phyloP scores from a whole-genome alignment of 2,888 invertebrate species.

The Phorcus lineatus region DNA sequence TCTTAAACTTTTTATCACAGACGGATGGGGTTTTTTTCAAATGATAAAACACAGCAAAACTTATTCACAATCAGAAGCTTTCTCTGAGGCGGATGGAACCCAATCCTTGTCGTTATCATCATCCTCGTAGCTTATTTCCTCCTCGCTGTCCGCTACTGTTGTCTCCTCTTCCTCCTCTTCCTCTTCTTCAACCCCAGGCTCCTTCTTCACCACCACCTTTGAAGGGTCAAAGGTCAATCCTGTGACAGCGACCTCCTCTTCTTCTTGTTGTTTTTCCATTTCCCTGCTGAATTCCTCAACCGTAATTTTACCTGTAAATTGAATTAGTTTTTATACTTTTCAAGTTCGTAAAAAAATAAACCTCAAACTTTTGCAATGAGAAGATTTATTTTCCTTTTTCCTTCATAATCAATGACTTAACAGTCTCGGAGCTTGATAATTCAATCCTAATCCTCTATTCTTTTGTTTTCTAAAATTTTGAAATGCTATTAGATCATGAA shows the following conservation, averaged over 20 bases:
- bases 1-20: too few relatives aligned
- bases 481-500: too few relatives aligned
- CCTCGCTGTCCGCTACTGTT: slow-evolving; percentile 20
- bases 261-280: slow-evolving; percentile 44
- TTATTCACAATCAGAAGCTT: not conserved
- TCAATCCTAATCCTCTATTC: too few relatives aligned
- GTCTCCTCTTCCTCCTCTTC: slow-evolving; percentile 23
- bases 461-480: too few relatives aligned
- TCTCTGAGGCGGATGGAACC: slow-evolving; percentile 15
- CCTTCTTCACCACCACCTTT: slow-evolving; percentile 26
- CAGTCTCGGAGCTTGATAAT: too few relatives aligned
- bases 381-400: too few relatives aligned
- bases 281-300: slow-evolving; percentile 58
- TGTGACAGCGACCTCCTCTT: slow-evolving; percentile 4
- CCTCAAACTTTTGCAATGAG: not conserved
- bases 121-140: slow-evolving; percentile 26
- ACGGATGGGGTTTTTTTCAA: not conserved
- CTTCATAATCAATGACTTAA: too few relatives aligned
- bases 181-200: slow-evolving; percentile 20
- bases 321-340: too few relatives aligned
- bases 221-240: slow-evolving; percentile 7
- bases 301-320: slow-evolving; percentile 51
- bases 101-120: slow-evolving; percentile 27
- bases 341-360: not conserved
- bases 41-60: not conserved